These are phyloP conservation scores for Brachionus asplanchnoidis DNA, from an alignment of 1,140 invertebrate species.

Conservation along the genomic window DNA sequence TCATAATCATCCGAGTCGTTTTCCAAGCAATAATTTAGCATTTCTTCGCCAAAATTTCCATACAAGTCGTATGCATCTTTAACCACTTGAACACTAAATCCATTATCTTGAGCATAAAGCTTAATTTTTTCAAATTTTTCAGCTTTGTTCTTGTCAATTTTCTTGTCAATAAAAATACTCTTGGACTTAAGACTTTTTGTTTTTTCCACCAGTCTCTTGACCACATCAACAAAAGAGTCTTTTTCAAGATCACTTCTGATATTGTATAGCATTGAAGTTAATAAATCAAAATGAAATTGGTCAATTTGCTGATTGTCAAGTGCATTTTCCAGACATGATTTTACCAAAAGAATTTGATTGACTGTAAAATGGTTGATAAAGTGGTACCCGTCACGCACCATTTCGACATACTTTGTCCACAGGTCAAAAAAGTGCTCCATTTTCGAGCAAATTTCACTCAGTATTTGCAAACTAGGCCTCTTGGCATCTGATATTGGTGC, in stretches of 20 bases:
- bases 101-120: neutral
- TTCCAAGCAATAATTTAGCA: neutral
- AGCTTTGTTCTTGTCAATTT: neutral
- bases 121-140: neutral
- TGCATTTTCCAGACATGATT: neutral
- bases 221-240: neutral
- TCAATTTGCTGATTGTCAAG: neutral
- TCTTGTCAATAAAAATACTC: neutral
- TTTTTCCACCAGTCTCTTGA: neutral
- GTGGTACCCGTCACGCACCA: neutral
- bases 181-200: neutral
- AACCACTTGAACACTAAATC: neutral
- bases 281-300: neutral
- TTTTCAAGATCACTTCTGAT: neutral
- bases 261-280: neutral
- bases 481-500: neutral
- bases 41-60: neutral
- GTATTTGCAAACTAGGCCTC: neutral
- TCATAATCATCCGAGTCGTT: neutral
- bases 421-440: neutral
- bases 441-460: neutral
- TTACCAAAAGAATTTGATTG: neutral
- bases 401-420: neutral
- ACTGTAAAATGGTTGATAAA: constrained; percentile 10
- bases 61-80: neutral